A percentile compares a stretch with the other conserved stretches of the same genome.
These are phyloP conservation scores for Odontocolon sp. DNA, from an alignment of 2,888 invertebrate species.

Conservation along the genomic window DNA sequence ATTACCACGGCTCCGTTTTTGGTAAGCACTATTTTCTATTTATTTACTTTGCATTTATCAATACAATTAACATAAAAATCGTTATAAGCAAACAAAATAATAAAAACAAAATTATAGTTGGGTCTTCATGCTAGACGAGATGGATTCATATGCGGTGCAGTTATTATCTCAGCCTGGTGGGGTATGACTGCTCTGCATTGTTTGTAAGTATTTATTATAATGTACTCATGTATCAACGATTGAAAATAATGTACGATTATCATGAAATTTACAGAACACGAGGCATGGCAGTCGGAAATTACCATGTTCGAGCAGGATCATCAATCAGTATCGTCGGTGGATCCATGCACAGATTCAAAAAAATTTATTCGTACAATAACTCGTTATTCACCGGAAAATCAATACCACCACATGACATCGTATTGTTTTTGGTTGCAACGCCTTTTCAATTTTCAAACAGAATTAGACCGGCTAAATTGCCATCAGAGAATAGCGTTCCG, in stretches of 20 bases:
- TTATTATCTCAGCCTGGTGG: conserved; percentile 64
- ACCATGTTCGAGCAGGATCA: conserved; percentile 68
- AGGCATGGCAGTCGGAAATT: conserved; percentile 5
- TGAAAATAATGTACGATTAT: background rate
- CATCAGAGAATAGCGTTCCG: conserved; percentile 38
- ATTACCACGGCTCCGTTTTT: conserved; percentile 41
- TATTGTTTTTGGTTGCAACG: conserved; percentile 62
- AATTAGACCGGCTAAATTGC: conserved; percentile 61
- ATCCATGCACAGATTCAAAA: conserved; percentile 58
- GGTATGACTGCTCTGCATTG: conserved; percentile 69
- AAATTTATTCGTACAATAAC: conserved; percentile 56
- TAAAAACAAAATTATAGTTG: conserved; percentile 58
- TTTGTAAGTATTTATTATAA: conserved; percentile 60
- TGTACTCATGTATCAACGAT: too few relatives aligned
- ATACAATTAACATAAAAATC: conserved; percentile 36
- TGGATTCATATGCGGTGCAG: conserved; percentile 65
- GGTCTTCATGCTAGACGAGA: conserved; percentile 54
- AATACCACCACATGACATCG: conserved; percentile 63
- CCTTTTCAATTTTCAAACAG: conserved; percentile 63
- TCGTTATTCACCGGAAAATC: conserved; percentile 16
- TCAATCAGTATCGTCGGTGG: conserved; percentile 54
- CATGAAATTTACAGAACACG: background rate
- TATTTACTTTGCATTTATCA: background rate
- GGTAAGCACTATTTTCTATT: conserved; percentile 32
- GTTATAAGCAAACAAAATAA: background rate